Evolutionary conservation across 2,113 vertebrate species (phyloP).

Genomic region (Hucho hucho): DNA sequence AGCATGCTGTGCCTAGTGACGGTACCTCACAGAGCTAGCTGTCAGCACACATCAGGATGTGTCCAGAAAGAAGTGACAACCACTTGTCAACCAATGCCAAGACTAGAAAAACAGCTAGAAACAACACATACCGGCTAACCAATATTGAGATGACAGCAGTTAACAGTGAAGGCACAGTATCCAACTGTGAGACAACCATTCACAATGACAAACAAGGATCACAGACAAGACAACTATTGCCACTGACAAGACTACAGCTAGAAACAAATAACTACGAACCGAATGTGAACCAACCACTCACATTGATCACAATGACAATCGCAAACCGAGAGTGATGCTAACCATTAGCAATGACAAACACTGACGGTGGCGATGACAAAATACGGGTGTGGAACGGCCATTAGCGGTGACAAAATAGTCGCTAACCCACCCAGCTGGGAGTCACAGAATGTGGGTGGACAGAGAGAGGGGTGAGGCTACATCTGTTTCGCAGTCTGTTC

Average conservation of each 20-base stretch:
- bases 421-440: background rate
- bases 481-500: constrained; percentile 15
- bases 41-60: background rate
- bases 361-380: background rate
- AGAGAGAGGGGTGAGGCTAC: background rate
- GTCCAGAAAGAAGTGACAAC: background rate
- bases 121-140: constrained; percentile 29
- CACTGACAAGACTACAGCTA: background rate
- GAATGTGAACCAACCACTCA: background rate
- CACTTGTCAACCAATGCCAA: background rate
- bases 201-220: background rate
- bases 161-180: background rate
- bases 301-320: constrained; percentile 24
- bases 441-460: constrained; percentile 1
- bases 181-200: background rate
- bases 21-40: background rate
- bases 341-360: background rate
- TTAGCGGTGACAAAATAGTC: constrained; percentile 10
- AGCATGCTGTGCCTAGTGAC: background rate
- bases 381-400: background rate
- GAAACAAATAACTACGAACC: background rate
- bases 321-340: background rate
- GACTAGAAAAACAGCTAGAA: constrained; percentile 1
- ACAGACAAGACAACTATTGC: background rate
- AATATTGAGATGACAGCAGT: constrained; percentile 19